These are phyloP conservation scores for Invenusta paracnida DNA, from an alignment of 2,888 invertebrate species.

Conservation along the genomic window DNA sequence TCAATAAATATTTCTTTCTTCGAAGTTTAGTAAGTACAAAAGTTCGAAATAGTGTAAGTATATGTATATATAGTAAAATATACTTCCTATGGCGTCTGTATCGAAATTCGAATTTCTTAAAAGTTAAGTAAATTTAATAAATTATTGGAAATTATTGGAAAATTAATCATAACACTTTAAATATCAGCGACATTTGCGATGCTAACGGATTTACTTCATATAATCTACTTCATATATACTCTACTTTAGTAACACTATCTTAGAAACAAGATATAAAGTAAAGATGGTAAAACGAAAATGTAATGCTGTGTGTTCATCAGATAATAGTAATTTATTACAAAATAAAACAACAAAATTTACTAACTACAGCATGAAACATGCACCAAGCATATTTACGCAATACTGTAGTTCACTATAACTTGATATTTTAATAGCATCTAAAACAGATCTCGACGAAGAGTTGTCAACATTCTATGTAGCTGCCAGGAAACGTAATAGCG, in stretches of 20 bases:
- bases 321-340: neutral
- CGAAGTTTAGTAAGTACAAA: too few species aligned
- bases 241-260: neutral
- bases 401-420: neutral
- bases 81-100: neutral
- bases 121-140: neutral
- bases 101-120: neutral
- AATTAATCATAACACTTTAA: neutral
- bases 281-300: neutral
- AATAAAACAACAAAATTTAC: neutral
- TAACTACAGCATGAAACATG: neutral
- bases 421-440: neutral
- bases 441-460: neutral
- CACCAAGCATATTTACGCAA: neutral
- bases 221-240: neutral
- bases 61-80: neutral
- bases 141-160: neutral
- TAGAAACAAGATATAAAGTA: neutral
- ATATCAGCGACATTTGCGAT: conserved; percentile 6
- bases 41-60: too few species aligned
- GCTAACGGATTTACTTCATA: neutral
- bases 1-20: too few species aligned
- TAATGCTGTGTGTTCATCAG: neutral
- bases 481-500: neutral
- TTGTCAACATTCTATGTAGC: neutral